Evolutionary conservation across 2,888 invertebrate species (phyloP).

Genomic region (Reticulitermes lucifugus): DNA sequence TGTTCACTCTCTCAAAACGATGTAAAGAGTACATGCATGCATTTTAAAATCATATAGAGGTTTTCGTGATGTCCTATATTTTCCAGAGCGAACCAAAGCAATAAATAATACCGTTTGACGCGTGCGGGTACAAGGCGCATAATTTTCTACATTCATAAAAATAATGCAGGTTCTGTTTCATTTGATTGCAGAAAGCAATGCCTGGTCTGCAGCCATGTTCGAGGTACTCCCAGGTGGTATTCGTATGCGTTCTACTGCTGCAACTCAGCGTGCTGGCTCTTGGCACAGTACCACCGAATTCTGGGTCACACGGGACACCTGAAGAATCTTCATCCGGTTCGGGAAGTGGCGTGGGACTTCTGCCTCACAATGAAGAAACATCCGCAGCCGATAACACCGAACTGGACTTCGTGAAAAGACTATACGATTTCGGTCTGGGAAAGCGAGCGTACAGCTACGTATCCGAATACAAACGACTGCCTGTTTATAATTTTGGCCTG

Average conservation of each 20-base stretch:
- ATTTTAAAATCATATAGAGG: too few relatives aligned
- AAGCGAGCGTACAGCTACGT: constrained; percentile 72
- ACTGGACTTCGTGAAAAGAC: constrained; percentile 49
- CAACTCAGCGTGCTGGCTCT: background rate
- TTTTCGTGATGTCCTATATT: too few relatives aligned
- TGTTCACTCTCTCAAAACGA: too few relatives aligned
- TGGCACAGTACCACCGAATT: background rate
- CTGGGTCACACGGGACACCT: background rate
- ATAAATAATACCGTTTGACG: too few relatives aligned
- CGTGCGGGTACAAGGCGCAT: too few relatives aligned
- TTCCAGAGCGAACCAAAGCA: too few relatives aligned
- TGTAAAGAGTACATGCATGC: too few relatives aligned
- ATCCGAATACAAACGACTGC: constrained; percentile 73
- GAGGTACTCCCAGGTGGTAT: background rate
- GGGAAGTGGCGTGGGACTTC: background rate
- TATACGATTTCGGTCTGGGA: constrained; percentile 52
- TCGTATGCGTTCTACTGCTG: background rate
- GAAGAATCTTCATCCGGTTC: constrained; percentile 17
- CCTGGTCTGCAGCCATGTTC: background rate
- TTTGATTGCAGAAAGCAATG: constrained; percentile 31
- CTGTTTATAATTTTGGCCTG: constrained; percentile 65
- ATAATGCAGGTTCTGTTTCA: background rate
- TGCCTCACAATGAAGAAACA: constrained; percentile 27
- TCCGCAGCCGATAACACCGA: constrained; percentile 51
- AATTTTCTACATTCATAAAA: too few relatives aligned